Conservation (phyloP, 2,888 invertebrate genomes). For the Crioceris asparagi region DNA sequence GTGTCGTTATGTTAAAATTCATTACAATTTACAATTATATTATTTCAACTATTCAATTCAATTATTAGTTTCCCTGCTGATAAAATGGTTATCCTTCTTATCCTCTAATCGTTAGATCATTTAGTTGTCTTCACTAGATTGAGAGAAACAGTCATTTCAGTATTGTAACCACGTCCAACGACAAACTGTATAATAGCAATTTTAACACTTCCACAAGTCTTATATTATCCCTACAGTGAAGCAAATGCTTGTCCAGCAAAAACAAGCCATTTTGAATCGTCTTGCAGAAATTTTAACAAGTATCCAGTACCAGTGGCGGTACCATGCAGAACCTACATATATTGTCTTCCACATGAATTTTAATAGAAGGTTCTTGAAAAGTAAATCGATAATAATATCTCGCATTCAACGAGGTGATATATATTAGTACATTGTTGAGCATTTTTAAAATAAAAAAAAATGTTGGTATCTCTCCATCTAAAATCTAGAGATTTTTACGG, state of each 20-base stretch:
- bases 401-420: no score
- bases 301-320: conserved; percentile 7
- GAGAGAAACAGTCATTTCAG: conserved; percentile 10
- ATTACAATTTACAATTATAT: no score
- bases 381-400: no score
- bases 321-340: background rate
- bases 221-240: conserved; percentile 25
- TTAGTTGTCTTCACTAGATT: conserved; percentile 12
- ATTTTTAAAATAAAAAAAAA: no score
- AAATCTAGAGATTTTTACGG: no score
- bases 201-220: conserved; percentile 31
- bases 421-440: no score
- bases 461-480: no score
- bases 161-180: conserved; percentile 27
- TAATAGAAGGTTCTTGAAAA: conserved; percentile 8
- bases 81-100: no score
- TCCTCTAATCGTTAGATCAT: no score
- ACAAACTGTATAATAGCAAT: conserved; percentile 34
- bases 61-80: no score
- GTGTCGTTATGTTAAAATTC: no score
- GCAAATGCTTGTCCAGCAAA: conserved; percentile 17
- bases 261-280: conserved; percentile 21
- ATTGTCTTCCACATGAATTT: background rate
- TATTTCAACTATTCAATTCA: no score
- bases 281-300: conserved; percentile 24